Evolutionary conservation across 2,113 vertebrate species (phyloP).

Genomic region (Pipra filicauda): DNA sequence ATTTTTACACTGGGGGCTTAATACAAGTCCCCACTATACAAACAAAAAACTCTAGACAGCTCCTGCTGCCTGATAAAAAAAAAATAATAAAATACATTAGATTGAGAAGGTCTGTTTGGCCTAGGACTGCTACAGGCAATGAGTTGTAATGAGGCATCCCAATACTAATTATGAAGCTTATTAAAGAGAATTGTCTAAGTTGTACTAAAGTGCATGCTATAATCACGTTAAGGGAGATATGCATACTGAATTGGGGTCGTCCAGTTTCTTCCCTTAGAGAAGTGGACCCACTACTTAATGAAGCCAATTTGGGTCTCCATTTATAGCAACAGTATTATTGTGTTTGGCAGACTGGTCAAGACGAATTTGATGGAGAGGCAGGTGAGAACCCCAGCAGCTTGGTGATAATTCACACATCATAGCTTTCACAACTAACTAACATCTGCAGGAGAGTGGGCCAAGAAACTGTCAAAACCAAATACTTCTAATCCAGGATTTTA

Average conservation of each 20-base stretch:
- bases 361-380: conserved; percentile 63
- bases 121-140: conserved; percentile 73
- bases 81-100: conserved; percentile 56
- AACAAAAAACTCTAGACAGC: conserved; percentile 78
- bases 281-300: background rate
- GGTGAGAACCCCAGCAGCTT: conserved; percentile 66
- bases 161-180: conserved; percentile 76
- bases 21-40: conserved; percentile 70
- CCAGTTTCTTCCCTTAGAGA: background rate
- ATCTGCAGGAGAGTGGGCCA: conserved; percentile 44
- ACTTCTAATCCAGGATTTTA: conserved; percentile 46
- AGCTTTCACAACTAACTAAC: conserved; percentile 47
- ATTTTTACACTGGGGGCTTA: conserved; percentile 76
- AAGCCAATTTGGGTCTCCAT: background rate
- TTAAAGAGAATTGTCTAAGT: conserved; percentile 71
- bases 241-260: background rate
- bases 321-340: conserved; percentile 29
- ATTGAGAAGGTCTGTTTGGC: conserved; percentile 66
- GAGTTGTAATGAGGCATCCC: conserved; percentile 72
- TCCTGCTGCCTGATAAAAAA: conserved; percentile 74
- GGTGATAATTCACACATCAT: conserved; percentile 71
- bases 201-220: conserved; percentile 55
- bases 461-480: conserved; percentile 59
- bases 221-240: conserved; percentile 15
- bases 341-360: conserved; percentile 48